These are phyloP conservation scores for Fregetta grallaria DNA, from an alignment of 2,113 vertebrate species.

Conservation along the genomic window DNA sequence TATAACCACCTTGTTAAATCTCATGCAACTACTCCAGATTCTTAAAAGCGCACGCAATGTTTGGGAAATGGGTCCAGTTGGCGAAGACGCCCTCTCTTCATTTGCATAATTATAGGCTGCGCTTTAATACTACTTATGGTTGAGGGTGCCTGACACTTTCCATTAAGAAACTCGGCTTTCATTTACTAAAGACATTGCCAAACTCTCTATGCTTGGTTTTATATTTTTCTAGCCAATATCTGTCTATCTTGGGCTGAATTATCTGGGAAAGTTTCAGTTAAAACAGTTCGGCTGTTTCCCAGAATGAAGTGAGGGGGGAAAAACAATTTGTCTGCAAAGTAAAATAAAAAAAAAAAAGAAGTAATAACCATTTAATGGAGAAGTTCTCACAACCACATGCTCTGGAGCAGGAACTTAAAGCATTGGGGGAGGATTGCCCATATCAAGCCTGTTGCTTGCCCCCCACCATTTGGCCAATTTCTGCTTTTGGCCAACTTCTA, in stretches of 20 bases:
- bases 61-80: background rate
- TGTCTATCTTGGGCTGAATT: constrained; percentile 33
- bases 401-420: background rate
- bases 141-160: constrained; percentile 50
- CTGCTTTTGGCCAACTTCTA: background rate
- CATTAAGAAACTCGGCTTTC: constrained; percentile 38
- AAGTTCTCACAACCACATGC: background rate
- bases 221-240: constrained; percentile 29
- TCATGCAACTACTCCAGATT: background rate
- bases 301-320: constrained; percentile 12
- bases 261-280: constrained; percentile 52
- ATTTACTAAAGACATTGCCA: constrained; percentile 40
- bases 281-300: background rate
- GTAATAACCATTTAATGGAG: background rate
- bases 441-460: background rate
- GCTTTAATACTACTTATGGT: background rate
- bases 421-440: background rate
- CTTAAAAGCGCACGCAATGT: background rate
- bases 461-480: background rate
- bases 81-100: background rate
- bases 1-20: background rate
- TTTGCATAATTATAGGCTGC: constrained; percentile 39
- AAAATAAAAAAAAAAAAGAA: background rate
- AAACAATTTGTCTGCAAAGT: constrained; percentile 18
- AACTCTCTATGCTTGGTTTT: constrained; percentile 7